phyloP scores from a whole-genome alignment of 2,797 vertebrate genomes.

The Danio jaintianensis region DNA sequence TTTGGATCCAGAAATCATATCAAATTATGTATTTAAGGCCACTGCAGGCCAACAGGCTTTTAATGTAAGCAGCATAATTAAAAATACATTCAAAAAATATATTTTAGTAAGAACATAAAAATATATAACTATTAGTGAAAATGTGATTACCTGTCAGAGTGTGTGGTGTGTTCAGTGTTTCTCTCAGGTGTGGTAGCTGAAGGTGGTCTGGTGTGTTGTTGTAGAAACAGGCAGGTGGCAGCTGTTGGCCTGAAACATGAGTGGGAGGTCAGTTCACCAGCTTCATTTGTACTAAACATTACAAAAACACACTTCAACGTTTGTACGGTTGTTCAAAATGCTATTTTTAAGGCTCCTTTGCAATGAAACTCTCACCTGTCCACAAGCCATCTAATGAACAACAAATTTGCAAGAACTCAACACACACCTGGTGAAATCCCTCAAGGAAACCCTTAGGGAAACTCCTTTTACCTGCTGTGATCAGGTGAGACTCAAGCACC shows the following conservation, averaged over 20 bases:
- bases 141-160: constrained; percentile 45
- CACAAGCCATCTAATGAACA: background rate
- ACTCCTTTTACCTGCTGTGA: constrained; percentile 7
- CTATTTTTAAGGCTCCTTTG: background rate
- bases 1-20: background rate
- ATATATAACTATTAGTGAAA: too few species aligned
- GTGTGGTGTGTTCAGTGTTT: constrained; percentile 40
- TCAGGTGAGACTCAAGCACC: constrained; percentile 38
- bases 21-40: background rate
- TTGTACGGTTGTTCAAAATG: background rate
- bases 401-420: constrained; percentile 5
- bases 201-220: constrained; percentile 67
- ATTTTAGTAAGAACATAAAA: background rate
- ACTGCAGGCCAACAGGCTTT: background rate
- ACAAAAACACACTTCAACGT: background rate
- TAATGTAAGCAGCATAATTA: background rate
- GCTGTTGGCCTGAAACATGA: constrained; percentile 74
- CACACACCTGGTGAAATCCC: constrained; percentile 7
- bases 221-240: constrained; percentile 77
- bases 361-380: background rate
- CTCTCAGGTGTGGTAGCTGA: constrained; percentile 57
- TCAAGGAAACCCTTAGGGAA: background rate
- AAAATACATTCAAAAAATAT: background rate
- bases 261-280: constrained; percentile 47
- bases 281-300: constrained; percentile 14